phyloP scores from a whole-genome alignment of 2,888 invertebrate species.

The Drosophila monieri region DNA sequence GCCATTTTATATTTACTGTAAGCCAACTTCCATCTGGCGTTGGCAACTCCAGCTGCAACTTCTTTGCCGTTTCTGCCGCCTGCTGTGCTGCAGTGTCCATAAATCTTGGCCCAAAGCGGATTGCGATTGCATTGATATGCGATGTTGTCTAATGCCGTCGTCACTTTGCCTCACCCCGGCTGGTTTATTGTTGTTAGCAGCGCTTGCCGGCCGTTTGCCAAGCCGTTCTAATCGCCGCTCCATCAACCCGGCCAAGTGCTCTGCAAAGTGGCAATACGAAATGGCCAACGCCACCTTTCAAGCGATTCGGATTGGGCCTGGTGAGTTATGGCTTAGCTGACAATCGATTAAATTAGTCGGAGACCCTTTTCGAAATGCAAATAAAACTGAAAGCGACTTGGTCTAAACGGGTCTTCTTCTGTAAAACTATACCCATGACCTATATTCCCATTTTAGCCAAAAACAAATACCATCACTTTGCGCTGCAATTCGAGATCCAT shows the following conservation, averaged over 20 bases:
- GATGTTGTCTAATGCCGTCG: conserved; percentile 61
- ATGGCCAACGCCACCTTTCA: conserved; percentile 51
- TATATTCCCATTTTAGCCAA: neutral
- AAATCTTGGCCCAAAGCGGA: conserved; percentile 73
- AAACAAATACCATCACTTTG: neutral
- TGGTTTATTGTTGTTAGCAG: conserved; percentile 64
- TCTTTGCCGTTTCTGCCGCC: conserved; percentile 8
- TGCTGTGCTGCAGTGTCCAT: conserved; percentile 56
- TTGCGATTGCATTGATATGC: conserved; percentile 74
- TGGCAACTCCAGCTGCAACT: conserved; percentile 27
- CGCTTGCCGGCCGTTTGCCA: conserved; percentile 37
- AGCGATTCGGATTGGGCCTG: conserved; percentile 32
- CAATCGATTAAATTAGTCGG: conserved; percentile 3
- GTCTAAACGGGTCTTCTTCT: neutral
- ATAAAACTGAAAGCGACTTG: neutral
- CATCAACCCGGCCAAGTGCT: conserved; percentile 52
- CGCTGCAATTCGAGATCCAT: neutral
- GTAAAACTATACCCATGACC: no score
- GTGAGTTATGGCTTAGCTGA: conserved; percentile 47
- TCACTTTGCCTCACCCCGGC: conserved; percentile 31
- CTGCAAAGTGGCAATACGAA: conserved; percentile 56
- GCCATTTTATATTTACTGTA: conserved; percentile 48
- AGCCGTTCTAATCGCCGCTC: conserved; percentile 35
- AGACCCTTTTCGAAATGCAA: neutral
- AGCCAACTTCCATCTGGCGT: conserved; percentile 29